phyloP scores from a whole-genome alignment of 2,888 invertebrate genomes.

The Arctia plantaginis region DNA sequence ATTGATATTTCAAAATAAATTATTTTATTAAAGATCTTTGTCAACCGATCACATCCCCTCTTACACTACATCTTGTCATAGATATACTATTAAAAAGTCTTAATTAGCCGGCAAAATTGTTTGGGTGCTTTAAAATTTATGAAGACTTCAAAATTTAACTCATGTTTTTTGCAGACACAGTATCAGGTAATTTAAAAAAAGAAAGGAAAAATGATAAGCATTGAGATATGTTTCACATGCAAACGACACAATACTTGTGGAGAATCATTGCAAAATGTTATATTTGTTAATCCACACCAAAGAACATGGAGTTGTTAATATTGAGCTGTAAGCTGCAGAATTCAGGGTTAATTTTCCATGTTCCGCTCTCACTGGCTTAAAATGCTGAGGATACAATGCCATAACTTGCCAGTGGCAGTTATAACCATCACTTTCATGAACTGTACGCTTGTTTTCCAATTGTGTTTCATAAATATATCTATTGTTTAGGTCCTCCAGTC shows the following conservation, averaged over 20 bases:
- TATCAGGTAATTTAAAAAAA: slow-evolving; percentile 47
- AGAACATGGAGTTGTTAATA: slow-evolving; percentile 23
- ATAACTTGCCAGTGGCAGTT: slow-evolving; percentile 62
- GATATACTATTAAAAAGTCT: background rate
- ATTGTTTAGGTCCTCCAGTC: slow-evolving; percentile 53
- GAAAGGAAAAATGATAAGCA: slow-evolving; percentile 58
- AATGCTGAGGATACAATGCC: slow-evolving; percentile 43
- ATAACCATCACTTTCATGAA: slow-evolving; percentile 65
- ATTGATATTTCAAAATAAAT: slow-evolving; percentile 61
- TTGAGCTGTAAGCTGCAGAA: slow-evolving; percentile 24
- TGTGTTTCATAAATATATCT: slow-evolving; percentile 56
- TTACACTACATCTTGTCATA: too few relatives aligned
- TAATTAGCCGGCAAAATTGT: slow-evolving; percentile 17
- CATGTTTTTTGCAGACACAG: slow-evolving; percentile 28
- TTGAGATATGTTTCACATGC: slow-evolving; percentile 56
- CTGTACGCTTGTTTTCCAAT: slow-evolving; percentile 62
- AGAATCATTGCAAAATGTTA: slow-evolving; percentile 47
- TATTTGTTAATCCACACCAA: slow-evolving; percentile 31
- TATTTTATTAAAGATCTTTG: slow-evolving; percentile 54
- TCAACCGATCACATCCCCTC: slow-evolving; percentile 37
- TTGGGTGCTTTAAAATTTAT: slow-evolving; percentile 21
- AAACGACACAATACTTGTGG: slow-evolving; percentile 50
- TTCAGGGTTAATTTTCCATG: slow-evolving; percentile 18
- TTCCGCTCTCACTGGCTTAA: slow-evolving; percentile 25
- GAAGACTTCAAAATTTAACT: slow-evolving; percentile 22